Evolutionary conservation across 1,140 invertebrate species (phyloP).

Genomic region (Episyrphus balteatus): DNA sequence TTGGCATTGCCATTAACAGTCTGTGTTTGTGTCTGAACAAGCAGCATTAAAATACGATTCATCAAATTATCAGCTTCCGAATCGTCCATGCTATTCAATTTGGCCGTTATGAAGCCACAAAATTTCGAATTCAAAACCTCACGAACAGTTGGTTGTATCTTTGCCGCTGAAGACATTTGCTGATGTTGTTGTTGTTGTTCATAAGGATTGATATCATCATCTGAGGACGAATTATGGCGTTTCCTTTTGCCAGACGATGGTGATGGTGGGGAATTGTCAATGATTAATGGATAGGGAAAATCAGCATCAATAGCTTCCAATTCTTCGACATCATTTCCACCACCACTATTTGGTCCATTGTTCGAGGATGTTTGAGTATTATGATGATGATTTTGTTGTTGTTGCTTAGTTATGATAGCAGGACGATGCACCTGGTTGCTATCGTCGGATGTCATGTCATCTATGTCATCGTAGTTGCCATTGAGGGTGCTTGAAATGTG

Average conservation of each 20-base stretch:
- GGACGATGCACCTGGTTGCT: no score
- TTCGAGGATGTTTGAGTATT: no score
- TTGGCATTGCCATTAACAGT: not conserved
- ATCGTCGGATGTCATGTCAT: no score
- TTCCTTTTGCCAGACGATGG: constrained; percentile 8
- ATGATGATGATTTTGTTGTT: no score
- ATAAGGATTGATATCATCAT: not conserved
- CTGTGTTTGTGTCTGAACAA: constrained; percentile 29
- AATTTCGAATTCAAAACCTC: constrained; percentile 33
- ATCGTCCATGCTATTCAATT: constrained; percentile 34
- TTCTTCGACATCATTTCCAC: constrained; percentile 29
- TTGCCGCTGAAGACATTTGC: not conserved
- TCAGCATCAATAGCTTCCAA: constrained; percentile 33
- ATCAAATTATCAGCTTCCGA: constrained; percentile 34
- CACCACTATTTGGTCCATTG: constrained; percentile 8
- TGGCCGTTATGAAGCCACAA: constrained; percentile 33
- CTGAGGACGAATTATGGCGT: not conserved
- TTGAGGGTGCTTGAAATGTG: no score
- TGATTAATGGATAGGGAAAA: constrained; percentile 31
- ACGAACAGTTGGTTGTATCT: constrained; percentile 28
- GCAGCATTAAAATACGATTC: constrained; percentile 30
- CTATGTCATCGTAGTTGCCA: no score
- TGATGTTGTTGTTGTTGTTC: not conserved
- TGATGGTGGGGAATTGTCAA: constrained; percentile 23
- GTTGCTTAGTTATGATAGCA: no score